These are phyloP conservation scores for Synanceia verrucosa DNA, from an alignment of 2,797 vertebrate species.

Conservation along the genomic window DNA sequence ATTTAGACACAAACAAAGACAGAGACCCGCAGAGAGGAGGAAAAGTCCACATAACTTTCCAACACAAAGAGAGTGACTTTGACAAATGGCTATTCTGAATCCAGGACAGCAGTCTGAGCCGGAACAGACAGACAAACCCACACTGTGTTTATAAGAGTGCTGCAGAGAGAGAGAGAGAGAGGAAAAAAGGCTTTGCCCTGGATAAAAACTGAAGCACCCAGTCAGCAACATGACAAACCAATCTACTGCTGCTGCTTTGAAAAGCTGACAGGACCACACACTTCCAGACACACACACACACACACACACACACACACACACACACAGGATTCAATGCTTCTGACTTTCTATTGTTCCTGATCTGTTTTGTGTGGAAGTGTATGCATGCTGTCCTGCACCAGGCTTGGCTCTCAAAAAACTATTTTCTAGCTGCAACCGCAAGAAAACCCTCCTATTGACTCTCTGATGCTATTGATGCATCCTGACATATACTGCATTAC, in stretches of 20 bases:
- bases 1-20: constrained; percentile 20
- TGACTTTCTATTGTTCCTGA: constrained; percentile 41
- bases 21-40: constrained; percentile 15
- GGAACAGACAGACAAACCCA: constrained; percentile 49
- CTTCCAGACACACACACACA: constrained; percentile 17
- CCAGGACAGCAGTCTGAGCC: constrained; percentile 56
- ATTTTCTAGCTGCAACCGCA: neutral
- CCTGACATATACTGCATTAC: neutral
- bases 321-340: constrained; percentile 8
- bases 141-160: constrained; percentile 43
- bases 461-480: neutral
- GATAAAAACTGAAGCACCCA: constrained; percentile 73
- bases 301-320: constrained; percentile 13
- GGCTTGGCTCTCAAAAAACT: neutral
- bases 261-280: constrained; percentile 63
- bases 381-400: constrained; percentile 13
- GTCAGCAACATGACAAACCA: constrained; percentile 78
- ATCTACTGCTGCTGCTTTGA: constrained; percentile 62
- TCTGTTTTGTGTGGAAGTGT: constrained; percentile 16
- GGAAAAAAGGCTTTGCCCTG: constrained; percentile 55
- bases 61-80: constrained; percentile 62
- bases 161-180: constrained; percentile 33
- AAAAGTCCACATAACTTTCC: constrained; percentile 36
- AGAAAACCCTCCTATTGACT: constrained; percentile 13
- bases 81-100: constrained; percentile 71